Evolutionary conservation across 2,797 vertebrate genomes (phyloP), one percentile per base, ranked within the genome.

Genomic region (Poeciliopsis presidionis): DNA sequence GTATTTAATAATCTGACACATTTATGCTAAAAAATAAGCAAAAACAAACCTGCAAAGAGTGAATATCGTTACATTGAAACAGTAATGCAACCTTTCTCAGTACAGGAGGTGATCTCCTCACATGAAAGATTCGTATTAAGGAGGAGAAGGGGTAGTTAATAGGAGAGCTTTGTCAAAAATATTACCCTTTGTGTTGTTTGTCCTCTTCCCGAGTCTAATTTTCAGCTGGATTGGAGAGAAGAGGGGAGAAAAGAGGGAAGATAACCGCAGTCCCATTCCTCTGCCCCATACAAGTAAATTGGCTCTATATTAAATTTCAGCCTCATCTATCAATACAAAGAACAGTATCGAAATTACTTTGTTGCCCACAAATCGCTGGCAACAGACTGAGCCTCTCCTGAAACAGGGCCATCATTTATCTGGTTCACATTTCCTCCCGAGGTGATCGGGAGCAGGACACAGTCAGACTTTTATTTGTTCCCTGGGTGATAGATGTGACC

Each of bases 301-400:
- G 94, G 86, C 86, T 91, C 86, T 94, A 91, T 95, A 95, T 94
- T 93, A 93, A 89, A 94, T 95, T 89, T 90, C 86, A 90, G 73
- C 74, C 77, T 87, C 88, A 94, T 94, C 91, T 93, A 93, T 95
- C 94, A 95, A 93, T 95, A 92, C 83, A 86, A 90, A 91, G 90
- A 93, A 84, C 51, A 79, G 85, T 88, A 90, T 93, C 81, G 82
- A 94, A 95, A 95, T 94, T 84, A 93, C 91, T 94, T 95, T 92
- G 91, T 91, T 93, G 92, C 91, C 88, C 90, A 87, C 92, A 93
- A 94, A 94, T 94, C 70, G 84, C 86, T 88, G 83, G 88, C 85
- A 93, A 94, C 92, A 90, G 89, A 95, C 90, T 86, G 89, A 90
- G 86, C 88, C 90, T 90, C 88, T 87, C 74, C 86, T 90, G 92